Evolutionary conservation across 2,888 invertebrate species (phyloP).

Genomic region (Gryllus longicercus): DNA sequence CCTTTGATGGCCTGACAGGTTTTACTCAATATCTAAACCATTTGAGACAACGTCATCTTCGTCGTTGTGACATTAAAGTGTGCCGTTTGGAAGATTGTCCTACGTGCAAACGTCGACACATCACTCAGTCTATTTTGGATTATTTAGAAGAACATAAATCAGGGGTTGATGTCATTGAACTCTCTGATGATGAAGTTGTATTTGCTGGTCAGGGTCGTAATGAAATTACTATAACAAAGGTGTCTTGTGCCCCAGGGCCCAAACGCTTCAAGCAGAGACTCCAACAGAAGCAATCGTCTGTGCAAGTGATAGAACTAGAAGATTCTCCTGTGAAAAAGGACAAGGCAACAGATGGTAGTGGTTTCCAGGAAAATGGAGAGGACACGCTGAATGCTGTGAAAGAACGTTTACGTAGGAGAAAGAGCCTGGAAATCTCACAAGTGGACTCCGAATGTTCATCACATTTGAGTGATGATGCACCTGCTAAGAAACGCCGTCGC

Average conservation of each 20-base stretch:
- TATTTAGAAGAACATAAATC: slow-evolving; percentile 31
- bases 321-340: slow-evolving; percentile 37
- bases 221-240: slow-evolving; percentile 39
- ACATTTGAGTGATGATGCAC: slow-evolving; percentile 27
- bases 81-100: slow-evolving; percentile 36
- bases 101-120: slow-evolving; percentile 34
- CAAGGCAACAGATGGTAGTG: slow-evolving; percentile 28
- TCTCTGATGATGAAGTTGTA: slow-evolving; percentile 39
- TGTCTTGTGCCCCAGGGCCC: slow-evolving; percentile 36
- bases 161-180: slow-evolving; percentile 39
- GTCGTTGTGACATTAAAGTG: slow-evolving; percentile 33
- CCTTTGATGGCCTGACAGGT: slow-evolving; percentile 36
- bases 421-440: slow-evolving; percentile 39
- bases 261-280: slow-evolving; percentile 35
- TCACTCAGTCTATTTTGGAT: slow-evolving; percentile 31
- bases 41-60: slow-evolving; percentile 35
- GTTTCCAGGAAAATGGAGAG: slow-evolving; percentile 35
- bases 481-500: slow-evolving; percentile 30
- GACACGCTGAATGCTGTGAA: slow-evolving; percentile 38
- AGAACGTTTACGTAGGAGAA: slow-evolving; percentile 38
- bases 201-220: slow-evolving; percentile 37
- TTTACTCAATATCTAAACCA: slow-evolving; percentile 35
- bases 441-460: slow-evolving; percentile 36
- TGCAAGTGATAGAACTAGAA: slow-evolving; percentile 39
- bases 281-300: slow-evolving; percentile 34